Evolutionary conservation across 2,797 vertebrate genomes (phyloP).

Genomic region (Euthynnus affinis): DNA sequence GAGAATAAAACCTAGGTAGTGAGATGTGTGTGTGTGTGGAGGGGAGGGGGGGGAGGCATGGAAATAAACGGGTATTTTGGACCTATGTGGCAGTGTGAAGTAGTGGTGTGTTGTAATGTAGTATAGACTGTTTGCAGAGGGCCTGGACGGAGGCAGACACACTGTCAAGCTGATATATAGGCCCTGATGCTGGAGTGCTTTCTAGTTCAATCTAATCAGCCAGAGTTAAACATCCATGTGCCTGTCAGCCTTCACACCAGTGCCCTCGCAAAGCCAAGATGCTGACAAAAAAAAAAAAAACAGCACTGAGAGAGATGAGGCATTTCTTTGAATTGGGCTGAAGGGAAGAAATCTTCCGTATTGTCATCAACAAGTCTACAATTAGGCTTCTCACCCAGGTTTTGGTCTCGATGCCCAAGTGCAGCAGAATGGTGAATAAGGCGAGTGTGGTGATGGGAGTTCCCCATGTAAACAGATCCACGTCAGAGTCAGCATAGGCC

Average conservation of each 20-base stretch:
- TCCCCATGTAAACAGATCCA: slow-evolving; percentile 97
- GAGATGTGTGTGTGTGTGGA: not conserved
- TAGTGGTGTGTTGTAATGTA: not conserved
- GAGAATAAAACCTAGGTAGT: slow-evolving; percentile 24
- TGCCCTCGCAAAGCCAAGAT: slow-evolving; percentile 20
- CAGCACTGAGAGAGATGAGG: not conserved
- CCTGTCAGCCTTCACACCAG: slow-evolving; percentile 29
- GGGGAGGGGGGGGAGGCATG: no score
- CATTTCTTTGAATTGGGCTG: not conserved
- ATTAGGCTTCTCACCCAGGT: slow-evolving; percentile 91
- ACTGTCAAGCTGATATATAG: slow-evolving; percentile 63
- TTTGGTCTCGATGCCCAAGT: slow-evolving; percentile 97
- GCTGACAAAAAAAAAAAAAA: not conserved
- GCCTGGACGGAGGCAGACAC: slow-evolving; percentile 30
- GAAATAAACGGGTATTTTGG: slow-evolving; percentile 23
- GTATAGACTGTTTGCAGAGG: slow-evolving; percentile 21
- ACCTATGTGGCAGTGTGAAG: slow-evolving; percentile 14
- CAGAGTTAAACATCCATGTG: slow-evolving; percentile 56
- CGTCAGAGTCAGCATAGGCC: slow-evolving; percentile 93
- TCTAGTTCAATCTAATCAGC: slow-evolving; percentile 70
- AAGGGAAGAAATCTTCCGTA: not conserved
- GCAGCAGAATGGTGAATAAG: slow-evolving; percentile 94
- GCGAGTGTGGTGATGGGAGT: slow-evolving; percentile 94
- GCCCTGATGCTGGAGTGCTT: slow-evolving; percentile 51
- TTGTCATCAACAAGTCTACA: not conserved